Conservation (phyloP, 2,797 vertebrate species). For the Prionace glauca region DNA sequence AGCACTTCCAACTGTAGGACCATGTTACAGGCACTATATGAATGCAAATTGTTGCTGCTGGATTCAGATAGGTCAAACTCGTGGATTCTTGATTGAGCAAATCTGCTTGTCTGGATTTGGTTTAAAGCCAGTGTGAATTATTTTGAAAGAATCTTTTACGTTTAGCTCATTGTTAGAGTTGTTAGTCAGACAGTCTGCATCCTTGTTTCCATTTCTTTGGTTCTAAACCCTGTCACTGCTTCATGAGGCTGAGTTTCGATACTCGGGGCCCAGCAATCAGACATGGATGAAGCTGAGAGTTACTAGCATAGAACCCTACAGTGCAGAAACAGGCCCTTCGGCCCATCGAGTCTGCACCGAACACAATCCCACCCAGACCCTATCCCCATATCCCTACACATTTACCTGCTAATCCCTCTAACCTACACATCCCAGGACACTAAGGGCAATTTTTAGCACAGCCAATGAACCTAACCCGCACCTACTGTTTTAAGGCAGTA, state of each 20-base stretch:
- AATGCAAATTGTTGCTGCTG: not conserved
- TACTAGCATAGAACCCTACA: no score
- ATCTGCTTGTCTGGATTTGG: not conserved
- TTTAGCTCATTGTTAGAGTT: not conserved
- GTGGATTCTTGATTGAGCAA: not conserved
- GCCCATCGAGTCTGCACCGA: no score
- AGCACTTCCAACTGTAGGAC: not conserved
- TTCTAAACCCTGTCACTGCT: not conserved
- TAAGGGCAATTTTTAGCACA: no score
- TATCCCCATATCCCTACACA: no score
- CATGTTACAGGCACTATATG: not conserved
- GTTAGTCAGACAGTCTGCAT: not conserved
- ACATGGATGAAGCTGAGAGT: not conserved
- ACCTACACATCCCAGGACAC: no score
- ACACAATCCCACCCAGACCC: no score
- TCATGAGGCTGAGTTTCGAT: not conserved
- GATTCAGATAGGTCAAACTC: not conserved
- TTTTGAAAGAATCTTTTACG: not conserved
- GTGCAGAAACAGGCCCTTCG: no score
- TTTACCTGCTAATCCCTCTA: no score
- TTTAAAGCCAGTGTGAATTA: not conserved
- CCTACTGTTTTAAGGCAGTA: not conserved
- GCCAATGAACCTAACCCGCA: no score
- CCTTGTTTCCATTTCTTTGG: not conserved
- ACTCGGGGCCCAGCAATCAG: not conserved